Evolutionary conservation across 1,140 invertebrate species (phyloP).

Genomic region (Chrysopa pallens): DNA sequence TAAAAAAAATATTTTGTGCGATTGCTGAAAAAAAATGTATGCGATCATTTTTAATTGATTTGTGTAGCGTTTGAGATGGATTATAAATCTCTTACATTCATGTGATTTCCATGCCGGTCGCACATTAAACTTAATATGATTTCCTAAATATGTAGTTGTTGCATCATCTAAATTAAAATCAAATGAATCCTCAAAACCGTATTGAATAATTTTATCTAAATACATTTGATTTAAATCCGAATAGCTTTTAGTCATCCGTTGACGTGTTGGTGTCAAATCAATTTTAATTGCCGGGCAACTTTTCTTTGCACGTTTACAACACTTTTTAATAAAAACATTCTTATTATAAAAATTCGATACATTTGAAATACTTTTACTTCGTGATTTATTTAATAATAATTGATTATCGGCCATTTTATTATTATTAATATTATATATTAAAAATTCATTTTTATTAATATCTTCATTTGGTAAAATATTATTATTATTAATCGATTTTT

Average conservation of each 20-base stretch:
- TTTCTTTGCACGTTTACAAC: conserved; percentile 19
- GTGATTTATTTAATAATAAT: neutral
- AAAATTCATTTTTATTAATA: neutral
- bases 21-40: too few relatives aligned
- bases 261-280: neutral
- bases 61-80: neutral
- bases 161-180: too few relatives aligned
- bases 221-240: too few relatives aligned
- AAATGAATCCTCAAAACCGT: too few relatives aligned
- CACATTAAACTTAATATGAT: too few relatives aligned
- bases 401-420: too few relatives aligned
- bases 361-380: neutral
- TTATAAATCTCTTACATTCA: neutral
- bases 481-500: conserved; percentile 4
- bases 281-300: conserved; percentile 15
- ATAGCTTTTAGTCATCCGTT: too few relatives aligned
- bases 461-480: neutral
- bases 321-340: conserved; percentile 13
- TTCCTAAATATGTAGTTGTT: too few relatives aligned
- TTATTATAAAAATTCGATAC: neutral
- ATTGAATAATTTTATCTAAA: too few relatives aligned
- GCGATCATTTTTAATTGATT: too few relatives aligned
- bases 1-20: too few relatives aligned
- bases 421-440: too few relatives aligned
- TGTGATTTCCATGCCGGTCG: neutral